Conservation (phyloP, 1,140 invertebrate species). For the Conus betulinus region DNA sequence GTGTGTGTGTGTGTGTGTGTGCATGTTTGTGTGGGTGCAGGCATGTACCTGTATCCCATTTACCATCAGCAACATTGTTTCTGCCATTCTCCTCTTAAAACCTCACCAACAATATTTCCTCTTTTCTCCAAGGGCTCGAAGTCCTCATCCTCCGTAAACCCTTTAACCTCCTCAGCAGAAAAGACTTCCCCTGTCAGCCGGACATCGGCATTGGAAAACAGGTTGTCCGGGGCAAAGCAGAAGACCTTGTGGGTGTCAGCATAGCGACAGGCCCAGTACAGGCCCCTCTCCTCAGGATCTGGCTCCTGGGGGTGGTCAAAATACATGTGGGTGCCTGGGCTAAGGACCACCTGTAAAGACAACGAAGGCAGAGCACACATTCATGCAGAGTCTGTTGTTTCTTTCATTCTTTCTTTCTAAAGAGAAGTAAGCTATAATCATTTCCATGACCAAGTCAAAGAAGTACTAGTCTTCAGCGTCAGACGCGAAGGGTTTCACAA, state of each 20-base stretch:
- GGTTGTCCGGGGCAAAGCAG: constrained; percentile 66
- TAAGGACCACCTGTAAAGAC: constrained; percentile 65
- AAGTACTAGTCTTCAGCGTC: no score
- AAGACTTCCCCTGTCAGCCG: constrained; percentile 64
- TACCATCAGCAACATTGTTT: not conserved
- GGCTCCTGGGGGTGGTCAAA: constrained; percentile 74
- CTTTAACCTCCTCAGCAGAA: constrained; percentile 47
- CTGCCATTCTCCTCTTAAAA: not conserved
- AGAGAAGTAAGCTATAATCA: no score
- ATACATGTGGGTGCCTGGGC: constrained; percentile 72
- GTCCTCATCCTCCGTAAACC: constrained; percentile 44
- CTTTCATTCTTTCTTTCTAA: no score
- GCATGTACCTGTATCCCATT: no score
- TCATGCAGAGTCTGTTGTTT: no score
- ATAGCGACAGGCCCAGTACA: constrained; percentile 71
- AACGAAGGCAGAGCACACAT: no score
- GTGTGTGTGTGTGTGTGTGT: no score
- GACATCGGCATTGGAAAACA: constrained; percentile 69
- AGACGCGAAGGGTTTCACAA: no score
- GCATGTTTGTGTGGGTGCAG: no score
- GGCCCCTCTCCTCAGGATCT: constrained; percentile 71
- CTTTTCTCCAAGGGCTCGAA: constrained; percentile 51
- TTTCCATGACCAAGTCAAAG: no score
- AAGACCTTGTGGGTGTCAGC: constrained; percentile 67
- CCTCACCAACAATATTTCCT: constrained; percentile 64